Base-by-base conservation (phyloP, 1,140 invertebrate genomes). In the Pogonomyrmex californicus region DNA sequence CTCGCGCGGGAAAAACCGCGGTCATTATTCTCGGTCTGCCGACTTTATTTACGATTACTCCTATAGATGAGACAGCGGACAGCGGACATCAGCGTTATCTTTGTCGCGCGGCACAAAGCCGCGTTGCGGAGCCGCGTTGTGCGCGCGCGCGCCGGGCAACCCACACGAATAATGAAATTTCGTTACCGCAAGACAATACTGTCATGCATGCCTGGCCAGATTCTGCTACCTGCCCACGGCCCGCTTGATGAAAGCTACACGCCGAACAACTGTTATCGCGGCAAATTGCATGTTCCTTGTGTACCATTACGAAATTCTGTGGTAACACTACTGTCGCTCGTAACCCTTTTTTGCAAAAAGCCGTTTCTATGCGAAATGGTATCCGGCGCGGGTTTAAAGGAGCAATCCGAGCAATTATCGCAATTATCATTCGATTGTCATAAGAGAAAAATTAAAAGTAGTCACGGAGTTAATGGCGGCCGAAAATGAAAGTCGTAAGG, bases 241-340 rank as follows among this genome's bases (percentile, higher is more conserved):
- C 47, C 68, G 58, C 38, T 23, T 36, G 81, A 12, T 66, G 86
- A 75, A 78, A 54, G 86, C 71, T 87, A 68, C 71, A 85, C 62
- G 63, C 82, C 82, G 47, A 77, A 62, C 83, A 65, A 79, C 82
- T 77, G 87, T 88, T 88, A 88, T 86, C 75, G 75, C 38, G 56
- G 77, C 71, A 88, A 88, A 88, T 88, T 88, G 78, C 87, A 87
- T 78, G 86, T 88, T 87, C 77, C 63, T 83, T 83, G 60, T 70
- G 73, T 73, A 36, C 70, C 70, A 71, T 71, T 88, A 85, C 71
- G 86, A 88, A 87, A 88, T 88, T 87, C 73, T 78, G 71, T 63
- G 56, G 76, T 83, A 71, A 76, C 70, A 54, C 83, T 12, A 30
- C 47, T 68, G 2, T n/a, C n/a, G 54, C 79, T 9, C 30, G 79